Base-by-base conservation (phyloP, 2,888 invertebrate species). In the Beris chalybata region DNA sequence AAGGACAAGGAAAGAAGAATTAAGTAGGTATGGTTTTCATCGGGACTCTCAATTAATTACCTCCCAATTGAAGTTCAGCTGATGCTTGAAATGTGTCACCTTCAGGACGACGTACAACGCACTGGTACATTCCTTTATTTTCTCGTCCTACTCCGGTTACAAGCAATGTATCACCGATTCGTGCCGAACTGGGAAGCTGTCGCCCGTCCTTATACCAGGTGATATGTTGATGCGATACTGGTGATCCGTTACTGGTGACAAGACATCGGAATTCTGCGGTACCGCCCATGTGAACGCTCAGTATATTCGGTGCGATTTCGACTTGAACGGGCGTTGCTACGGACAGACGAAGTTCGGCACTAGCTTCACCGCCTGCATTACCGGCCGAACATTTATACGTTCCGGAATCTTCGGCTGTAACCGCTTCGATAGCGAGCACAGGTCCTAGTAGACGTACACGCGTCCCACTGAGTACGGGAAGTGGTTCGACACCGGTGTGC, bases 51-150 rank as follows among this genome's bases (percentile, higher is more conserved):
- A 61, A 44, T 5, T 38, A 78, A 83, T 83, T 76, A 90, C 89
- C 88, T 76, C 89, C 87, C 69, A 90, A 80, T 76, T 88, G 86
- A 57, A 92, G 82, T 78, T 91, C 90, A 0, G 89, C 89, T 0
- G 90, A 85, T 7, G 89, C 90, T 76, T 91, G 91, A 31, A 89
- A 89, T 3, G 89, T 89, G 74, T 89, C 89, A 13, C 89, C 89
- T 76, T 89, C 89, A 43, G 87, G 84, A 70, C 89, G 81, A 69
- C 89, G 81, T 6, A 88, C 89, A 69, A 90, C 84, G 76, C 90
- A 90, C 76, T 90, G 90, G 77, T 90, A 90, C 88, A 90, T 89
- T 72, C 90, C 90, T 67, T 88, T 84, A 76, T 90, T 89, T 74
- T 89, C 89, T 63, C 89, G 82, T 47, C 86, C 87, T 50, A 90